phyloP scores from a whole-genome alignment of 1,140 invertebrate genomes.

The Steinernema feltiae region DNA sequence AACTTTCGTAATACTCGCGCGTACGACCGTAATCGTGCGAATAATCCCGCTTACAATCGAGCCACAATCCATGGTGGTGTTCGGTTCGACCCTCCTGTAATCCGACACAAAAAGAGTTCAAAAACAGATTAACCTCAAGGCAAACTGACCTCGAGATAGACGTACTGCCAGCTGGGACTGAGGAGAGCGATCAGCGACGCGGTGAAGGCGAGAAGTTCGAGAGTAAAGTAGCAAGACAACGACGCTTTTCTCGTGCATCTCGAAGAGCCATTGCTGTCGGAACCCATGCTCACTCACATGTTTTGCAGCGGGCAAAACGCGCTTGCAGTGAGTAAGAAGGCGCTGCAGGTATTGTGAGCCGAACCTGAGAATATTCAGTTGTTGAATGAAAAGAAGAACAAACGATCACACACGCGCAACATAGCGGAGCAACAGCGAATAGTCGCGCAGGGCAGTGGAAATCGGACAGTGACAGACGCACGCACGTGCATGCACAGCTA shows the following conservation, averaged over 20 bases:
- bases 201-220: conserved; percentile 51
- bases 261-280: conserved; percentile 17
- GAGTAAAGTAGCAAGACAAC: conserved; percentile 40
- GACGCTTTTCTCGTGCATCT: conserved; percentile 29
- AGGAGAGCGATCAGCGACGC: conserved; percentile 42
- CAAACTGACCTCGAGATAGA: conserved; percentile 45
- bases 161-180: conserved; percentile 53
- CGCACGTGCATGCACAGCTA: not conserved
- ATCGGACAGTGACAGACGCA: not conserved
- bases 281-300: conserved; percentile 7
- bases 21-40: conserved; percentile 54
- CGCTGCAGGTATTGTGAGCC: too few species aligned
- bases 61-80: conserved; percentile 56
- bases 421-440: not conserved
- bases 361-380: too few species aligned
- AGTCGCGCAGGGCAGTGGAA: not conserved
- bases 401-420: not conserved
- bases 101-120: conserved; percentile 7
- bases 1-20: conserved; percentile 54
- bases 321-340: not conserved
- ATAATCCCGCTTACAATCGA: conserved; percentile 56
- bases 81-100: conserved; percentile 55
- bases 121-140: conserved; percentile 20
- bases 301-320: conserved; percentile 10
- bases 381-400: not conserved